A percentile compares a stretch with the other conserved stretches of the same genome.
Evolutionary conservation across 2,797 vertebrate genomes (phyloP).

Genomic region (Myotis findleyi): DNA sequence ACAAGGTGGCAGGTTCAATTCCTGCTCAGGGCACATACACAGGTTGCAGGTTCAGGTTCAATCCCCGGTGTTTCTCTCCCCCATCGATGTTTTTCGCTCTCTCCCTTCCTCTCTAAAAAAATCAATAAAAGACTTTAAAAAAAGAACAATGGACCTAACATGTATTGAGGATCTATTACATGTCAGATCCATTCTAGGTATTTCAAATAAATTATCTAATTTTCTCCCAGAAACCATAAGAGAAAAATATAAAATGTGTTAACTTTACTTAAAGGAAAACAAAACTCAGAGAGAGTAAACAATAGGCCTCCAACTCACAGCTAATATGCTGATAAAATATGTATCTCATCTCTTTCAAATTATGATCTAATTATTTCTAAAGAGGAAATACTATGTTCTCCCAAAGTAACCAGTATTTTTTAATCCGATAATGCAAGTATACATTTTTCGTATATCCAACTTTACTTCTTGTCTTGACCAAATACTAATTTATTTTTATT

Average conservation of each 20-base stretch:
- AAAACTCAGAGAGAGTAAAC: neutral
- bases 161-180: neutral
- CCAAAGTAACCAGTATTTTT: slow-evolving; percentile 1
- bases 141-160: neutral
- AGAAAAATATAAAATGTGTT: neutral
- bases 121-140: neutral
- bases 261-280: slow-evolving; percentile 40
- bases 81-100: neutral
- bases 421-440: neutral
- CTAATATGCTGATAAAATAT: neutral
- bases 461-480: slow-evolving; percentile 25
- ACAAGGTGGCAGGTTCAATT: neutral
- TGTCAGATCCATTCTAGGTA: neutral
- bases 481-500: neutral
- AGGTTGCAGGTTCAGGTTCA: neutral
- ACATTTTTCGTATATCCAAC: slow-evolving; percentile 27
- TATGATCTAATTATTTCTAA: slow-evolving; percentile 13
- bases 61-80: neutral
- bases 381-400: neutral
- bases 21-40: neutral
- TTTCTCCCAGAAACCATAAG: neutral
- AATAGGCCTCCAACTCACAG: neutral
- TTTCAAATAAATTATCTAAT: neutral
- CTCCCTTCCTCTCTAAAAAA: neutral
- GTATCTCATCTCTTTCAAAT: neutral